These are phyloP conservation scores for Perccottus glenii DNA, from an alignment of 2,113 vertebrate genomes.

Conservation along the genomic window DNA sequence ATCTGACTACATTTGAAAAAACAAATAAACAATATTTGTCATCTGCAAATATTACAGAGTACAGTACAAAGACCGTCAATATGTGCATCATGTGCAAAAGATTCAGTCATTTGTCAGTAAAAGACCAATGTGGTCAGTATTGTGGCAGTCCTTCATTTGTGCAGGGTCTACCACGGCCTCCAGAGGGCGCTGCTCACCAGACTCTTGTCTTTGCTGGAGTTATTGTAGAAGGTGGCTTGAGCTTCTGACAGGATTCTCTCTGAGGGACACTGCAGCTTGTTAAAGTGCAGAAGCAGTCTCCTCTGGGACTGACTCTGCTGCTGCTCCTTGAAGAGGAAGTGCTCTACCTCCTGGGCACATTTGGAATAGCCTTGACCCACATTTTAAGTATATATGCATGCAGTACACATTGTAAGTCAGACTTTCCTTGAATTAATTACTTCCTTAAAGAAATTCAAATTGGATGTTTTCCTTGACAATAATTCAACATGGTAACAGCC, in stretches of 20 bases:
- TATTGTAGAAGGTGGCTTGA: conserved; percentile 42
- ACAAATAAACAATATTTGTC: conserved; percentile 7
- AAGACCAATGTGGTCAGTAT: not conserved
- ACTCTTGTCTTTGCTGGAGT: conserved; percentile 55
- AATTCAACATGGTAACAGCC: conserved; percentile 48
- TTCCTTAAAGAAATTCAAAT: conserved; percentile 7
- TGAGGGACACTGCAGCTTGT: conserved; percentile 45
- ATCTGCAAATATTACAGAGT: conserved; percentile 46
- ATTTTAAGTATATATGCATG: too few relatives aligned
- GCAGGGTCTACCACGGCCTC: conserved; percentile 77
- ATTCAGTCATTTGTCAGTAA: not conserved
- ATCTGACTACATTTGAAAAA: not conserved
- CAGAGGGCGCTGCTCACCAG: conserved; percentile 45
- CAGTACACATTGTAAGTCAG: not conserved
- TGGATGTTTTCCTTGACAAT: not conserved
- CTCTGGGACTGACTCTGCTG: conserved; percentile 49
- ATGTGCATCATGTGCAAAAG: not conserved
- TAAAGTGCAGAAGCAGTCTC: conserved; percentile 56
- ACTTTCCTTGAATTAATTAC: conserved; percentile 14
- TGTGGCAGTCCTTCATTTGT: not conserved
- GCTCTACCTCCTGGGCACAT: conserved; percentile 66
- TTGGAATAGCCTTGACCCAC: conserved; percentile 66
- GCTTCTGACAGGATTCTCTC: conserved; percentile 36
- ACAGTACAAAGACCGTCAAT: conserved; percentile 41
- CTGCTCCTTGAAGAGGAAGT: conserved; percentile 66